Evolutionary conservation across 35 echinoderm and acorn worm species (phyloP).

Genomic region (Strongylocentrotus purpuratus): DNA sequence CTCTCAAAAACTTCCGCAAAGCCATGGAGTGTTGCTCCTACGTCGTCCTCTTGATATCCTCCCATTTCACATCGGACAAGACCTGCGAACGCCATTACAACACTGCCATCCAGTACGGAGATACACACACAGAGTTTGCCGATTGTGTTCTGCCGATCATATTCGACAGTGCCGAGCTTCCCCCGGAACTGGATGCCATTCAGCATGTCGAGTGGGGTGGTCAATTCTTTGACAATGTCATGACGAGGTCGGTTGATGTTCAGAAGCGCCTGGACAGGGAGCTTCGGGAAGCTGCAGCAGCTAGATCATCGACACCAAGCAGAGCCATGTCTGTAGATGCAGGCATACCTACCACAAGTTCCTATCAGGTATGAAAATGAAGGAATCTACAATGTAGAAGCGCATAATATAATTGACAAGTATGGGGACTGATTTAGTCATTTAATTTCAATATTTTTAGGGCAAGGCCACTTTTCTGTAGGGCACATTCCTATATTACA

Average conservation of each 20-base stretch:
- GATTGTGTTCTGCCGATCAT: neutral
- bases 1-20: neutral
- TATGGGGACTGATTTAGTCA: no score
- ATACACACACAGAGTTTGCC: neutral
- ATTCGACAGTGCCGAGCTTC: neutral
- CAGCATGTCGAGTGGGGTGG: neutral
- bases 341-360: neutral
- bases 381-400: neutral
- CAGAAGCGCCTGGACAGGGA: neutral
- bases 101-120: neutral
- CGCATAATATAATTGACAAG: no score
- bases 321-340: neutral
- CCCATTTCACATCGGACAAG: neutral
- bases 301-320: neutral
- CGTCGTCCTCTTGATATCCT: neutral
- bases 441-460: no score
- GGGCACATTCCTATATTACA: no score
- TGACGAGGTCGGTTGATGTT: conserved; percentile 16
- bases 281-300: neutral
- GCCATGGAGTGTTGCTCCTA: conserved; percentile 15
- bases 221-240: neutral
- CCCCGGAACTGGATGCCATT: neutral
- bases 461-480: no score
- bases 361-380: neutral
- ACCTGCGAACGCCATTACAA: neutral